Evolutionary conservation across 2,888 invertebrate genomes (phyloP).

Genomic region (Chrysodeixis includens): DNA sequence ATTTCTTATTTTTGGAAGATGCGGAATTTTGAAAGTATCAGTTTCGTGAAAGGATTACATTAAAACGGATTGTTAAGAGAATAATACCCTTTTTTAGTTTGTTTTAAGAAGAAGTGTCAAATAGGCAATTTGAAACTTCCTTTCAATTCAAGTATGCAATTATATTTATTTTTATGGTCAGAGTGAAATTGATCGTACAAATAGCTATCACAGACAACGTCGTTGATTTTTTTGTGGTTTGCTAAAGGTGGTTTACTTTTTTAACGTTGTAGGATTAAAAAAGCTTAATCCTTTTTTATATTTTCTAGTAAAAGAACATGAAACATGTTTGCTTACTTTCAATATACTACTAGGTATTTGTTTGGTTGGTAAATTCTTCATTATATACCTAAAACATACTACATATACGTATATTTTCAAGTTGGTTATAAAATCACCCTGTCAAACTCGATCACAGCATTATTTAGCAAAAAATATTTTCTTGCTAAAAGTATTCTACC

Average conservation of each 20-base stretch:
- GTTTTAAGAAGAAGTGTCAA: not conserved
- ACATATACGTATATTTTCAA: not conserved
- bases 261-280: too few species aligned
- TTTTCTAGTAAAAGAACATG: too few species aligned
- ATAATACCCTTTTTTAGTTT: not conserved
- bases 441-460: not conserved
- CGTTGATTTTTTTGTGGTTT: too few species aligned
- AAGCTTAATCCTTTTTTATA: too few species aligned
- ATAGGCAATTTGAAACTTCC: not conserved
- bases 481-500: conserved; percentile 15
- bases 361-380: too few species aligned
- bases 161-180: not conserved
- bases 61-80: not conserved
- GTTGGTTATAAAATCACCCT: not conserved
- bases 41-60: not conserved
- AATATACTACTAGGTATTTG: too few species aligned
- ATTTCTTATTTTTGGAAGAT: not conserved
- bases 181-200: too few species aligned
- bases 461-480: not conserved
- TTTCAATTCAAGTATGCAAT: not conserved
- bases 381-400: too few species aligned
- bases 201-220: too few species aligned
- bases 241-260: too few species aligned
- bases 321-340: too few species aligned
- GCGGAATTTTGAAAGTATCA: not conserved